Evolutionary conservation across 1,140 invertebrate species (phyloP).

Genomic region (Augochlora pura): DNA sequence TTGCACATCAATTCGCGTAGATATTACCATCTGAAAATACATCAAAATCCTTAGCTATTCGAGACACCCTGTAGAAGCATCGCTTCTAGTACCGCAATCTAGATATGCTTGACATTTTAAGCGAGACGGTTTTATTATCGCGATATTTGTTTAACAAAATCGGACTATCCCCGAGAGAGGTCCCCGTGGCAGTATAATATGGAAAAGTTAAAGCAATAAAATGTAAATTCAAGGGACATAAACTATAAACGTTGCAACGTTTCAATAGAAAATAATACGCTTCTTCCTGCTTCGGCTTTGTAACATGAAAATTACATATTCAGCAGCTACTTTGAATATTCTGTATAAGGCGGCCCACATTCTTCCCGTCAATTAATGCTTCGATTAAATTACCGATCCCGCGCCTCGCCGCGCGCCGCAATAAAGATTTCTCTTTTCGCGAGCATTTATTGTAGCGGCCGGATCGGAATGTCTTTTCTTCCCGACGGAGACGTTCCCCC

Average conservation of each 20-base stretch:
- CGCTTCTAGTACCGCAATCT: not conserved
- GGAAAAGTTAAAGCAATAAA: not conserved
- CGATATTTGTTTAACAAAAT: not conserved
- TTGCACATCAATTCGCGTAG: too few species aligned
- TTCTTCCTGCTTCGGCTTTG: too few species aligned
- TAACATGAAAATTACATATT: not conserved
- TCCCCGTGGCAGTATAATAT: not conserved
- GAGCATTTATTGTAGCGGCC: not conserved
- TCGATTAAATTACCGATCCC: not conserved
- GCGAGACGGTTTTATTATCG: not conserved
- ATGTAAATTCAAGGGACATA: not conserved
- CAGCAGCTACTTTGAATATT: not conserved
- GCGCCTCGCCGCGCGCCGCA: not conserved
- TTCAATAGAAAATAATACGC: too few species aligned
- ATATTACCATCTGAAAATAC: too few species aligned
- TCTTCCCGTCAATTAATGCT: not conserved
- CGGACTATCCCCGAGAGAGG: too few species aligned
- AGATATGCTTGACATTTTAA: not conserved
- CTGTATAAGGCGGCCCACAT: not conserved
- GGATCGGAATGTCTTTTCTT: not conserved
- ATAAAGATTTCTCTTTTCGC: not conserved
- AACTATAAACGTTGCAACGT: not conserved
- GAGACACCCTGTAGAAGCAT: not conserved
- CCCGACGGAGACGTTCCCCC: constrained; percentile 4
- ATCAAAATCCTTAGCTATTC: too few species aligned